Percentiles rank a stretch among this genome's conserved stretches.
Conservation (phyloP, 2,888 invertebrate genomes). For the Tryphoninae sp. region DNA sequence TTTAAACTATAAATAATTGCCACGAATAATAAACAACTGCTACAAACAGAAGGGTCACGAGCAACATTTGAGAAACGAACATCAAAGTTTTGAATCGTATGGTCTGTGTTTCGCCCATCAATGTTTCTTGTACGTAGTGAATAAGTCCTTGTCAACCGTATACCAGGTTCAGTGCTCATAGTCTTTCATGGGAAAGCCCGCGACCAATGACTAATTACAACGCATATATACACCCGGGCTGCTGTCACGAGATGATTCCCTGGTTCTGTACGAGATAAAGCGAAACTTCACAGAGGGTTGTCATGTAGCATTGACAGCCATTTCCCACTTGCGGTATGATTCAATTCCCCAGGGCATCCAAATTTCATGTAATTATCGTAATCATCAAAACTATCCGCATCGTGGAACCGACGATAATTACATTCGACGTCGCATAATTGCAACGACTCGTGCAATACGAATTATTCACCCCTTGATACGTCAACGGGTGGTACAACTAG, state of each 20-base stretch:
- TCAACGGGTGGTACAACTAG: too few species aligned
- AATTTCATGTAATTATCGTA: constrained; percentile 31
- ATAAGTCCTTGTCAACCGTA: not conserved
- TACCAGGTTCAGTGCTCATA: not conserved
- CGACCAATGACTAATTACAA: too few species aligned
- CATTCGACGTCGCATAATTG: constrained; percentile 16
- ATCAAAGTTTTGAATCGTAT: constrained; percentile 19
- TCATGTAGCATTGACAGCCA: not conserved
- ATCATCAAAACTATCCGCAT: constrained; percentile 6
- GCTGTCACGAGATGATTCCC: too few species aligned
- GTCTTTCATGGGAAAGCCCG: too few species aligned
- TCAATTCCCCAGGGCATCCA: not conserved
- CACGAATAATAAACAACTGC: constrained; percentile 49
- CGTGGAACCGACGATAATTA: constrained; percentile 13
- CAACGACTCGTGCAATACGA: not conserved
- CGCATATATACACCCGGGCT: too few species aligned
- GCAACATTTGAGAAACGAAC: constrained; percentile 4
- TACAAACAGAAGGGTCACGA: constrained; percentile 4
- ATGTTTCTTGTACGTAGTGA: constrained; percentile 5
- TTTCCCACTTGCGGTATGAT: not conserved
- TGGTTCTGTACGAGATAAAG: not conserved
- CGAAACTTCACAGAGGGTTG: not conserved
- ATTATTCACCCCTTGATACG: not conserved
- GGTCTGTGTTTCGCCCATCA: not conserved
- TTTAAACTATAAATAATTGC: constrained; percentile 43